Percentiles rank a stretch among this genome's conserved stretches.
Conservation (phyloP, 2,888 invertebrate genomes). For the Amblyteles armatorius region DNA sequence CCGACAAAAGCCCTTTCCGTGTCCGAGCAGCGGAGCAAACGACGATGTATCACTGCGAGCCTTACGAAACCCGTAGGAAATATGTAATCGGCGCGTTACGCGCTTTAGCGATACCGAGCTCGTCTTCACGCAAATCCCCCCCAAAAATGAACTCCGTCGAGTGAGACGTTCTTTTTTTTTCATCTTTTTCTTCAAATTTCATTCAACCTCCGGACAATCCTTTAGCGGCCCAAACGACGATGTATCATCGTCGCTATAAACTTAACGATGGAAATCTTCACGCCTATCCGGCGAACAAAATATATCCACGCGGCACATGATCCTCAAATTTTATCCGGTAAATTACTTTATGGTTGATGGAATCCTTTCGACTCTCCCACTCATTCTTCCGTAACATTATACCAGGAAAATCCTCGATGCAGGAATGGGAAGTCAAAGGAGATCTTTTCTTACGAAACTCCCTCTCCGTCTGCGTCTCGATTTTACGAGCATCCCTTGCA, state of each 20-base stretch:
- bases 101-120: slow-evolving; percentile 10
- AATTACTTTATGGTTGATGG: slow-evolving; percentile 67
- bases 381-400: slow-evolving; percentile 8
- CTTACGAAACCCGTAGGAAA: slow-evolving; percentile 1
- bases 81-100: slow-evolving; percentile 20
- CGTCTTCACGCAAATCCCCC: slow-evolving; percentile 50
- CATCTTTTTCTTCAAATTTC: slow-evolving; percentile 14
- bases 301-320: slow-evolving; percentile 53
- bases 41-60: slow-evolving; percentile 56
- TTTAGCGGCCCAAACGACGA: slow-evolving; percentile 68
- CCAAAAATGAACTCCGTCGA: slow-evolving; percentile 26
- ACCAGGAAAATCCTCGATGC: slow-evolving; percentile 33
- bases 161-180: slow-evolving; percentile 35
- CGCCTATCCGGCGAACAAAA: slow-evolving; percentile 62
- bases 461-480: slow-evolving; percentile 27
- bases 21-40: slow-evolving; percentile 10
- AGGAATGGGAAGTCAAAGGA: slow-evolving; percentile 14
- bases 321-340: slow-evolving; percentile 18
- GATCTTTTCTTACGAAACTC: slow-evolving; percentile 47
- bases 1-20: slow-evolving; percentile 60
- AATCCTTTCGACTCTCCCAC: slow-evolving; percentile 67
- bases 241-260: slow-evolving; percentile 53
- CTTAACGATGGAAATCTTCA: slow-evolving; percentile 47
- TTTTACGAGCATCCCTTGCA: slow-evolving; percentile 59
- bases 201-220: slow-evolving; percentile 40